Conservation (phyloP, 2,888 invertebrate species). For the Lasioglossum zephyrum region DNA sequence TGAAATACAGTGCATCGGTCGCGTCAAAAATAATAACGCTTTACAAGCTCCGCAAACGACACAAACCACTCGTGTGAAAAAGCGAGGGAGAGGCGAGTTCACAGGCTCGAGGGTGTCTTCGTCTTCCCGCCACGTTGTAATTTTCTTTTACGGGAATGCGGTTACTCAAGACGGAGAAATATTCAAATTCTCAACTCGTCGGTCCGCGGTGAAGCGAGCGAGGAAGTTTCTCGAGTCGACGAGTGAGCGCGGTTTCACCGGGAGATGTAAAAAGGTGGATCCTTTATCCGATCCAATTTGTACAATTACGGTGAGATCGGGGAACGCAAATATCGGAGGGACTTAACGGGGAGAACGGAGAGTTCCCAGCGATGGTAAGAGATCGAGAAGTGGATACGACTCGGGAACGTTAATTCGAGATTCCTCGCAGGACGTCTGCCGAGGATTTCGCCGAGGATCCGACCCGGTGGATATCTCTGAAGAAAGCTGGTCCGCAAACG, state of each 20-base stretch:
- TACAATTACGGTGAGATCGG: slow-evolving; percentile 57
- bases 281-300: slow-evolving; percentile 65
- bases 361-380: slow-evolving; percentile 45
- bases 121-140: neutral
- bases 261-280: slow-evolving; percentile 34
- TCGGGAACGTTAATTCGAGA: slow-evolving; percentile 59
- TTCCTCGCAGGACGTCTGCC: slow-evolving; percentile 54
- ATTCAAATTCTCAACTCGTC: slow-evolving; percentile 17
- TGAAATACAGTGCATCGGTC: neutral
- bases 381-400: slow-evolving; percentile 49
- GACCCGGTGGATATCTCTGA: slow-evolving; percentile 43
- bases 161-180: slow-evolving; percentile 11
- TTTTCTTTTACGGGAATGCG: slow-evolving; percentile 8
- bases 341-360: slow-evolving; percentile 24
- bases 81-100: neutral
- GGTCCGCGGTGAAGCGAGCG: neutral
- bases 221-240: slow-evolving; percentile 10
- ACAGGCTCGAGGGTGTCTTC: neutral
- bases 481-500: slow-evolving; percentile 44
- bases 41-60: neutral
- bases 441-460: slow-evolving; percentile 53
- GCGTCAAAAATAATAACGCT: neutral
- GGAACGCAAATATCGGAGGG: slow-evolving; percentile 56
- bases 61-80: neutral
- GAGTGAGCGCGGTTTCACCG: neutral